Conservation (phyloP, 2,113 vertebrate species). For the Platysternon megacephalum region DNA sequence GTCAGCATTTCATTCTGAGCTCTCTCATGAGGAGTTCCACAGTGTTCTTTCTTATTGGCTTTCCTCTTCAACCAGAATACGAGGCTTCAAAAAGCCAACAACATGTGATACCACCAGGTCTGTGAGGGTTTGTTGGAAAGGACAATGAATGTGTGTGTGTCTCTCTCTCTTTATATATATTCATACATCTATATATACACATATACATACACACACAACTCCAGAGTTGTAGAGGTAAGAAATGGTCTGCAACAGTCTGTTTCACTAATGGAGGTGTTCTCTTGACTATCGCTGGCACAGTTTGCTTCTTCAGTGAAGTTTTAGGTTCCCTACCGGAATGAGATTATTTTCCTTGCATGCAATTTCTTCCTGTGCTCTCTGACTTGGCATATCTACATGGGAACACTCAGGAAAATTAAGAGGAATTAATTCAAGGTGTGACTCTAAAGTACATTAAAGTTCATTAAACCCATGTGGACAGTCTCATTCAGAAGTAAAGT, state of each 20-base stretch:
- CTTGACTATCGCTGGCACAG: neutral
- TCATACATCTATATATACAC: no score
- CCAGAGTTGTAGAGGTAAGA: neutral
- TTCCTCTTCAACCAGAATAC: neutral
- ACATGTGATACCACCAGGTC: neutral
- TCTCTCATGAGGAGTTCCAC: neutral
- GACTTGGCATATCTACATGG: neutral
- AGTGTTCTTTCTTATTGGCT: neutral
- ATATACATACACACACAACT: neutral
- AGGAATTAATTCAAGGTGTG: neutral
- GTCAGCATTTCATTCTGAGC: neutral
- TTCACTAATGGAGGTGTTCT: neutral
- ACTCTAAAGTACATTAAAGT: neutral
- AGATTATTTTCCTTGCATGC: neutral
- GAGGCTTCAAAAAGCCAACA: neutral
- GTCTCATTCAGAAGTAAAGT: neutral
- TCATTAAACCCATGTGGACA: neutral
- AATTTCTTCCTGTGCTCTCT: neutral
- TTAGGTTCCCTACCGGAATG: neutral
- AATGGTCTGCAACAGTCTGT: neutral
- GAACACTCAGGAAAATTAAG: neutral
- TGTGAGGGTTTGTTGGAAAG: neutral
- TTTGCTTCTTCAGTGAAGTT: neutral
- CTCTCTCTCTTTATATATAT: no score
- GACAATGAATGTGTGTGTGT: no score